These are phyloP conservation scores for Pimephales promelas DNA, from an alignment of 2,113 vertebrate species.

Conservation along the genomic window DNA sequence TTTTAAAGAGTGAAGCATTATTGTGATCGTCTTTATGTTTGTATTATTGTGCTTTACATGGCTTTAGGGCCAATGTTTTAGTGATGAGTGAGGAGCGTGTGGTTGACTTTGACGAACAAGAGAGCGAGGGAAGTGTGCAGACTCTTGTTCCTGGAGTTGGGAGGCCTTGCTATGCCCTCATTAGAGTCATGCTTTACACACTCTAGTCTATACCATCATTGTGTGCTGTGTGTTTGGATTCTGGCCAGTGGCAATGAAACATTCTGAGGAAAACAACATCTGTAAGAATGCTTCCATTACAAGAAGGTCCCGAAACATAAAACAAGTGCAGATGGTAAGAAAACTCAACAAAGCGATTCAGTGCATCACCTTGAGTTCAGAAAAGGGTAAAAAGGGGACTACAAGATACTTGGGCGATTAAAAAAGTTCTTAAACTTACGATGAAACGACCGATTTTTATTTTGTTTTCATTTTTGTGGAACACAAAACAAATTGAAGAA, in stretches of 20 bases:
- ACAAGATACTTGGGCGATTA: background rate
- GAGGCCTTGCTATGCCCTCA: conserved; percentile 27
- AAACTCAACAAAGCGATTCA: conserved; percentile 8
- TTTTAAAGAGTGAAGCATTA: background rate
- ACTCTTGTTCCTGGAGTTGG: background rate
- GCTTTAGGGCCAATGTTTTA: conserved; percentile 52
- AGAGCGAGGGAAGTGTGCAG: background rate
- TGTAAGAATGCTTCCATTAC: conserved; percentile 36
- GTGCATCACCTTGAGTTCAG: background rate
- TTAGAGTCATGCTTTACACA: conserved; percentile 23
- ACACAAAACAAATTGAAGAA: background rate
- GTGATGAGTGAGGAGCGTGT: conserved; percentile 37
- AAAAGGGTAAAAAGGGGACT: too few species aligned
- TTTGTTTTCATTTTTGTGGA: background rate
- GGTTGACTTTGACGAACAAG: background rate
- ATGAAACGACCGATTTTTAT: background rate
- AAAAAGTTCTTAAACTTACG: background rate
- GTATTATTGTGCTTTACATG: conserved; percentile 44
- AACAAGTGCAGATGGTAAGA: background rate
- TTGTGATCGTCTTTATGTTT: conserved; percentile 19
- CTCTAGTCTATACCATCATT: background rate
- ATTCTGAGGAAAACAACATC: conserved; percentile 39
- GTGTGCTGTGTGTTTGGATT: background rate
- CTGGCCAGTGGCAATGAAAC: conserved; percentile 27
- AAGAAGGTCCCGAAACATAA: background rate